phyloP scores from a whole-genome alignment of 2,888 invertebrate genomes.

The Dicyrtoma fusca region DNA sequence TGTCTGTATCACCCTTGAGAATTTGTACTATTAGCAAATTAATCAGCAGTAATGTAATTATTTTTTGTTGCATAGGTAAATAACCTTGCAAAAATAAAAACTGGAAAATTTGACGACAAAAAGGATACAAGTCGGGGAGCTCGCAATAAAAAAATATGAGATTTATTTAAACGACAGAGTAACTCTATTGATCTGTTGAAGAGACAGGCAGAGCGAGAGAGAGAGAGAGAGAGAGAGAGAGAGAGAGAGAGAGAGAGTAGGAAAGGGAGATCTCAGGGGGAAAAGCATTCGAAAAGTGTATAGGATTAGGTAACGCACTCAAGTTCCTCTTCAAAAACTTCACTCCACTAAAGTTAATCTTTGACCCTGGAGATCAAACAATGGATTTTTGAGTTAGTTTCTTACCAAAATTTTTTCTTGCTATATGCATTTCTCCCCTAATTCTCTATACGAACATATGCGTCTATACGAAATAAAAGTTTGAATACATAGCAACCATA shows the following conservation, averaged over 20 bases:
- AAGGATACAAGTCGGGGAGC: neutral
- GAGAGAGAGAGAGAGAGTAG: neutral
- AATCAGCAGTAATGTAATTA: too few species aligned
- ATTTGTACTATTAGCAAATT: too few species aligned
- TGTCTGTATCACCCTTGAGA: too few species aligned
- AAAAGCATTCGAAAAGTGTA: constrained; percentile 19
- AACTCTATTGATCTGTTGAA: constrained; percentile 12
- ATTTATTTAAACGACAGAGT: constrained; percentile 17
- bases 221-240: constrained; percentile 14
- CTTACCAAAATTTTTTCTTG: constrained; percentile 15
- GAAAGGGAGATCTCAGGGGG: neutral
- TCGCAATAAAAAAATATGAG: constrained; percentile 8
- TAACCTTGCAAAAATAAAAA: neutral
- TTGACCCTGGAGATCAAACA: constrained; percentile 28
- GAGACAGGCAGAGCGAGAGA: constrained; percentile 8
- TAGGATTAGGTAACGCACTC: constrained; percentile 30
- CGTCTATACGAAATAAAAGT: too few species aligned
- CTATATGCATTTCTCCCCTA: neutral
- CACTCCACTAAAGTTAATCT: constrained; percentile 29
- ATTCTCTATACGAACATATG: neutral
- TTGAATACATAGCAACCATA: too few species aligned
- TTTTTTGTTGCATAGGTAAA: neutral
- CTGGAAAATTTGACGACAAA: neutral
- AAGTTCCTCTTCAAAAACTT: constrained; percentile 29
- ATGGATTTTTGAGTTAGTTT: constrained; percentile 12